Evolutionary conservation across 2,888 invertebrate genomes (phyloP).

Genomic region (Apotomis turbidana): DNA sequence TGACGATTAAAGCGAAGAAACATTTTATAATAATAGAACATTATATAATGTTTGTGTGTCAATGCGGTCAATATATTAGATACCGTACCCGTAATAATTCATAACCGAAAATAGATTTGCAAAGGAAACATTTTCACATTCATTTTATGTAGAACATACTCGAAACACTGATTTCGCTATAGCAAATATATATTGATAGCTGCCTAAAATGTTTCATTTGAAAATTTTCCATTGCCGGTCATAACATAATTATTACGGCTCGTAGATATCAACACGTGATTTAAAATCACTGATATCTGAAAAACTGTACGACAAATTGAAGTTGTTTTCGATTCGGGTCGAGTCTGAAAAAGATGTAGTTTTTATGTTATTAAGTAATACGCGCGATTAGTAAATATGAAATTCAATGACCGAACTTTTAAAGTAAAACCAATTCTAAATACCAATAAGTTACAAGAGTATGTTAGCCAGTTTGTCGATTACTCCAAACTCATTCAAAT

Average conservation of each 20-base stretch:
- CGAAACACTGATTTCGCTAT: background rate
- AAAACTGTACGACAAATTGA: constrained; percentile 17
- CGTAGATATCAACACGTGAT: constrained; percentile 2
- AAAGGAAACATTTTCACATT: background rate
- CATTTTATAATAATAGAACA: background rate
- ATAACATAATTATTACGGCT: background rate
- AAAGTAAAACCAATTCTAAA: too few species aligned
- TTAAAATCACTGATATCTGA: background rate
- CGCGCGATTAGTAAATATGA: too few species aligned
- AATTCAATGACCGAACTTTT: too few species aligned
- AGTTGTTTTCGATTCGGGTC: background rate
- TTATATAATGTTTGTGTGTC: constrained; percentile 4
- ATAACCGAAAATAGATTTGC: constrained; percentile 18
- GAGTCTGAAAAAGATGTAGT: too few species aligned
- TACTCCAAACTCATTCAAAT: too few species aligned
- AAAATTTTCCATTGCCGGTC: background rate
- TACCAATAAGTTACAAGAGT: too few species aligned
- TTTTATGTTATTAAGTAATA: too few species aligned
- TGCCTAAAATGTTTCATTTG: background rate
- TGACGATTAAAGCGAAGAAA: background rate
- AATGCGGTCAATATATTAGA: constrained; percentile 29
- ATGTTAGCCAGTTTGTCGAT: too few species aligned
- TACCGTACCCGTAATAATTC: constrained; percentile 11
- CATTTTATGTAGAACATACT: background rate
- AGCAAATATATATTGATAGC: background rate